Evolutionary conservation across 2,113 vertebrate species (phyloP).

Genomic region (Helogale parvula): DNA sequence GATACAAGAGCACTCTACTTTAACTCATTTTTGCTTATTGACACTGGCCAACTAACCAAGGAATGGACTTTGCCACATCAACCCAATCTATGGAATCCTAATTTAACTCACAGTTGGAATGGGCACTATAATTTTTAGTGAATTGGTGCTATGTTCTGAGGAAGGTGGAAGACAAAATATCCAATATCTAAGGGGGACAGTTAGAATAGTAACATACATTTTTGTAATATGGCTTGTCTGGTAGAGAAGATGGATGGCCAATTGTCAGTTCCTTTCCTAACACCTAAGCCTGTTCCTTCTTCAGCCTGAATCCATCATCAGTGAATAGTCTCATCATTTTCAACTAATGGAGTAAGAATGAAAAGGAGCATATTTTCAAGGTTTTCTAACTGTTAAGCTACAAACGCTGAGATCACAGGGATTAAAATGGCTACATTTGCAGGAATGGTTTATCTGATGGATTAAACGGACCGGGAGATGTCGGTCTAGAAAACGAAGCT

Average conservation of each 20-base stretch:
- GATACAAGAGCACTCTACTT: not conserved
- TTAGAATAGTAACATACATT: slow-evolving; percentile 71
- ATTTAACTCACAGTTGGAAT: slow-evolving; percentile 32
- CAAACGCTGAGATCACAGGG: slow-evolving; percentile 27
- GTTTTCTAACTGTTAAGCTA: slow-evolving; percentile 18
- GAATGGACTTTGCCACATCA: slow-evolving; percentile 15
- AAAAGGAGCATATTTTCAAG: slow-evolving; percentile 55
- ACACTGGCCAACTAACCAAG: not conserved
- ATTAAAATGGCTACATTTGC: slow-evolving; percentile 49
- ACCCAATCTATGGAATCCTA: not conserved
- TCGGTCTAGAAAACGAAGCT: not conserved
- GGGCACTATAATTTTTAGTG: slow-evolving; percentile 60
- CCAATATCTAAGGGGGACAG: slow-evolving; percentile 63
- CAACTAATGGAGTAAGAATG: slow-evolving; percentile 9
- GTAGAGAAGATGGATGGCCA: slow-evolving; percentile 55
- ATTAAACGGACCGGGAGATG: not conserved
- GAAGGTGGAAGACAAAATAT: slow-evolving; percentile 69
- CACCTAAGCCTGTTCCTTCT: not conserved
- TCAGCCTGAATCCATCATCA: slow-evolving; percentile 5
- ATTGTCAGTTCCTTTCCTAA: slow-evolving; percentile 36
- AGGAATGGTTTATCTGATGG: not conserved
- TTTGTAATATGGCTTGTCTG: slow-evolving; percentile 56
- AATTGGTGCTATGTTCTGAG: slow-evolving; percentile 39
- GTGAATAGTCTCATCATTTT: slow-evolving; percentile 60
- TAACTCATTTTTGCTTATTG: slow-evolving; percentile 24